Conservation (phyloP, 2,888 invertebrate genomes). For the Aporophyla nigra region DNA sequence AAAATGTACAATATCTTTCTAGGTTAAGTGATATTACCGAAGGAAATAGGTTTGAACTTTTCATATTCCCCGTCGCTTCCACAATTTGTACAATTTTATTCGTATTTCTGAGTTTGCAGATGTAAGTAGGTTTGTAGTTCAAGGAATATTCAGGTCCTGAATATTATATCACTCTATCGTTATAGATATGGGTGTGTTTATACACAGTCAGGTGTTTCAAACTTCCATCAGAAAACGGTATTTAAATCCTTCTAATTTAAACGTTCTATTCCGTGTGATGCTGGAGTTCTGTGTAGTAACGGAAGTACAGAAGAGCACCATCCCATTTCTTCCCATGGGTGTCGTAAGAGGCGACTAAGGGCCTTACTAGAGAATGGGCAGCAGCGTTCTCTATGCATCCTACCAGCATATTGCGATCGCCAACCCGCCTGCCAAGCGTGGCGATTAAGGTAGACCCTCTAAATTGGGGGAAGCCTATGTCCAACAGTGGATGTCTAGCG, state of each 20-base stretch:
- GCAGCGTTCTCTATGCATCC: no score
- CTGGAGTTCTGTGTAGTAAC: no score
- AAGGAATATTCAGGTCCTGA: slow-evolving; percentile 7
- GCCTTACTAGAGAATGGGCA: no score
- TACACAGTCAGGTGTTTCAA: neutral
- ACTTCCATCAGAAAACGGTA: neutral
- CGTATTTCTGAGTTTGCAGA: slow-evolving; percentile 4
- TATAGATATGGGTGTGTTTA: neutral
- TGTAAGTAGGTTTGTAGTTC: slow-evolving; percentile 26
- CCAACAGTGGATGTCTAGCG: no score
- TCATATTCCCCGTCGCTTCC: slow-evolving; percentile 18
- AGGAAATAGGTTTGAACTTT: slow-evolving; percentile 40
- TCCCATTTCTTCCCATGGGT: no score
- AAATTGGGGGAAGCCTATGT: no score
- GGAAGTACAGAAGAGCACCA: no score
- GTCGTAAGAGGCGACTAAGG: no score
- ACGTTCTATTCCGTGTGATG: neutral
- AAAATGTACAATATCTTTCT: slow-evolving; percentile 44
- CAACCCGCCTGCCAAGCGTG: no score
- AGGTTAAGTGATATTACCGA: slow-evolving; percentile 53
- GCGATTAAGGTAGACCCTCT: no score
- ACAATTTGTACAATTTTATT: slow-evolving; percentile 28
- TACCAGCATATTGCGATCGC: no score
- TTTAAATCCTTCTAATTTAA: neutral
- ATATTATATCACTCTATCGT: neutral